Evolutionary conservation across 1,140 invertebrate genomes (phyloP), one percentile per base, ranked within the genome.

Genomic region (Drosophila repleta): DNA sequence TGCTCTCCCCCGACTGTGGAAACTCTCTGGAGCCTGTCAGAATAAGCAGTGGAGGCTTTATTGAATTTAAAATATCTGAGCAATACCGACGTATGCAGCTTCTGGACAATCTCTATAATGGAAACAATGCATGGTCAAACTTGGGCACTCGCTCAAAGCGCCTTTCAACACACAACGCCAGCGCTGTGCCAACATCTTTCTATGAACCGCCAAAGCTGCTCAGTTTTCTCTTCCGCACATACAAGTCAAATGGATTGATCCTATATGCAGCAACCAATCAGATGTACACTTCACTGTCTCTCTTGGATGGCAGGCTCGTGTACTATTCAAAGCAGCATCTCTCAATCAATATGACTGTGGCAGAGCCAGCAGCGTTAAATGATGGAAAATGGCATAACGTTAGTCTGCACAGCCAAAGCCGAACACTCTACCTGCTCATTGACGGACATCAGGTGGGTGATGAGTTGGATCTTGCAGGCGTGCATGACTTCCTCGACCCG

Each of bases 401-500:
- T 11, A 96, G 95, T 0, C 90, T 97, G 15, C 92, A 94, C 46
- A 94, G 95, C 1, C 93, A 94, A 20, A 94, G 94, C n/a, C 93
- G 96, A 49, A 95, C 94, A 8, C 92, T 97, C 15, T 93, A 94
- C 62, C 73, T 98, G 3, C 90, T 95, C 15, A 91, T 98, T 1
- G 96, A 98, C 90, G 94, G 93, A 18, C 82, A 91, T n/a, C 92
- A 94, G 60, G 93, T 95, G 1, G 97, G 96, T 0, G 97, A 98
- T 76, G 96, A 97, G 84, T 92, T 98, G 3, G 96, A 98, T 83
- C 93, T 95, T 1, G 95, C 94, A 11, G 95, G 96, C 10, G 96
- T 97, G 1, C 97, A 98, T 85, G 97, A 98, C 87, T 98, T 98
- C 90, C 92, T 98, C 7, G 97, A 98, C 92, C 97, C 97, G 1